These are phyloP conservation scores for Seira ritae DNA, from an alignment of 2,888 invertebrate species.

Conservation along the genomic window DNA sequence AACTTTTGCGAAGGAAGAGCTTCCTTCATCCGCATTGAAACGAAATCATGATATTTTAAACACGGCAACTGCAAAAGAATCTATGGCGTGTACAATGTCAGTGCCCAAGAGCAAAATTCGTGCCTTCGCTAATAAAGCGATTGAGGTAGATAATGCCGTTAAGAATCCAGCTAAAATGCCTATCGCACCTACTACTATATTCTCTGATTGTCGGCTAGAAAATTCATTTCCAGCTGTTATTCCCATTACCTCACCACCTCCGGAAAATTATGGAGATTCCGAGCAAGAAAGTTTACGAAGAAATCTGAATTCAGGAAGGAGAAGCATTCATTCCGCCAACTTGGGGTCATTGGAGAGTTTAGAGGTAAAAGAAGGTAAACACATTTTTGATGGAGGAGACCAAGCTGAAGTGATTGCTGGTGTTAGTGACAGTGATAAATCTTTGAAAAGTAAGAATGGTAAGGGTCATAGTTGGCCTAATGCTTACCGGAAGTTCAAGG, in stretches of 20 bases:
- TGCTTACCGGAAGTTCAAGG: slow-evolving; percentile 38
- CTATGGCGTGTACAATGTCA: too few species aligned
- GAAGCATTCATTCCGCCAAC: too few species aligned
- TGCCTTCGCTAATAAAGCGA: too few species aligned
- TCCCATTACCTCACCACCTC: too few species aligned
- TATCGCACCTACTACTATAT: too few species aligned
- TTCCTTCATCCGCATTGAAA: too few species aligned
- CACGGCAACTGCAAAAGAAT: not conserved
- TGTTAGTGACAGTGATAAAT: not conserved
- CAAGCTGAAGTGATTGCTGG: slow-evolving; percentile 24
- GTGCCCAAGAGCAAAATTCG: too few species aligned
- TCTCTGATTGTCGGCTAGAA: not conserved
- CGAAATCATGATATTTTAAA: not conserved
- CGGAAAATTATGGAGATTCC: not conserved
- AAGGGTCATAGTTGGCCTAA: slow-evolving; percentile 40
- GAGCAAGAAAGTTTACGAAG: too few species aligned
- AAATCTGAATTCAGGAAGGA: too few species aligned
- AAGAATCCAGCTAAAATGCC: too few species aligned
- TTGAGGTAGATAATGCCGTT: too few species aligned
- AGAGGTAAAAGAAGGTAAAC: not conserved
- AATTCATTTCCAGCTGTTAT: not conserved
- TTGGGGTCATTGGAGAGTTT: slow-evolving; percentile 23
- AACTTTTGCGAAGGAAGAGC: too few species aligned
- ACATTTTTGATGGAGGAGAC: not conserved
- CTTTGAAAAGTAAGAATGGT: not conserved